Conservation (phyloP, 2,113 vertebrate genomes). For the Panurus biarmicus region DNA sequence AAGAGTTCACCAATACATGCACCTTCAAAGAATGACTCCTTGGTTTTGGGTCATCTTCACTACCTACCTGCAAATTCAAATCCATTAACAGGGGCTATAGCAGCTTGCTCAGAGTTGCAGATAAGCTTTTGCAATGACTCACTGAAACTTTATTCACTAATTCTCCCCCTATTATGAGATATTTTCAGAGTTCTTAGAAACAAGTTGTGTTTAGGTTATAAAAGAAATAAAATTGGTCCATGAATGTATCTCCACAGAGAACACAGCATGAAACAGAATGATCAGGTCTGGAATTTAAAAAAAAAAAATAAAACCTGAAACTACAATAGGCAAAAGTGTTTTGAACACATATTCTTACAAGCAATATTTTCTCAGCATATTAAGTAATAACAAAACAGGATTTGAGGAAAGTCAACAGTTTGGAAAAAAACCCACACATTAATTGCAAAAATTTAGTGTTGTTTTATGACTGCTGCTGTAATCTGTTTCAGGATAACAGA, state of each 20-base stretch:
- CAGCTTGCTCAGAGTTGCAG: not conserved
- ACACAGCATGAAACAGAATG: not conserved
- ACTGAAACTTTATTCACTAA: not conserved
- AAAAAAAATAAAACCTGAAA: not conserved
- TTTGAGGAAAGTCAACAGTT: not conserved
- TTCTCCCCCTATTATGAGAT: not conserved
- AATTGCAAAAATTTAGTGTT: not conserved
- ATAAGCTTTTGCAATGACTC: not conserved
- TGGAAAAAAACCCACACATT: not conserved
- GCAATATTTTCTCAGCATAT: not conserved
- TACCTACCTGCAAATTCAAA: not conserved
- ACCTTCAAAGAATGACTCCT: not conserved
- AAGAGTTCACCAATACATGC: not conserved
- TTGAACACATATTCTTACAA: not conserved
- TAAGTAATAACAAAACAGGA: not conserved
- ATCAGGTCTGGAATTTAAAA: not conserved
- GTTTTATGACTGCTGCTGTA: not conserved
- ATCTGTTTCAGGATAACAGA: not conserved
- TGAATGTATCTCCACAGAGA: not conserved
- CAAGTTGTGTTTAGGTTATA: not conserved
- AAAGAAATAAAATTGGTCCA: not conserved
- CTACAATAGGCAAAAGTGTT: not conserved
- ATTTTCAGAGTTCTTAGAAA: not conserved
- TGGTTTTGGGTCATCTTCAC: not conserved
- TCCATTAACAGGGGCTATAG: not conserved